Conservation (phyloP, 2,113 vertebrate species). For the Callocephalon fimbriatum region DNA sequence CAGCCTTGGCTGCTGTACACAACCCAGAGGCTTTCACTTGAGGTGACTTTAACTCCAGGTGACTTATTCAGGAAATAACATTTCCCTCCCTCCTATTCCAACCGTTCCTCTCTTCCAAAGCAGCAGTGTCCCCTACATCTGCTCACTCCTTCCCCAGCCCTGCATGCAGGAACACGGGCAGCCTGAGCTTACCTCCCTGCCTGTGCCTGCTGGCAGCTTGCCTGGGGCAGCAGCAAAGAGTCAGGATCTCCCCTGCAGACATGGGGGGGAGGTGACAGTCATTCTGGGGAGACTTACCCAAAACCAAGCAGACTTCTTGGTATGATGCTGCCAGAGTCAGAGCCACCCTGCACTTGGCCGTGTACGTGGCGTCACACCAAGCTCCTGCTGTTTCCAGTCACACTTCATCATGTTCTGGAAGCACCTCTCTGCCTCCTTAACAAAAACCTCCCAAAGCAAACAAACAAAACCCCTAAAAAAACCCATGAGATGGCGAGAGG, state of each 20-base stretch:
- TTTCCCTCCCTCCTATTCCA: neutral
- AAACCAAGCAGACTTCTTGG: neutral
- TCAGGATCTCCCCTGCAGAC: neutral
- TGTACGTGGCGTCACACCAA: accelerated
- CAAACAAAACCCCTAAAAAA: neutral
- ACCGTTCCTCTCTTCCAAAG: neutral
- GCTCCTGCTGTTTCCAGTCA: neutral
- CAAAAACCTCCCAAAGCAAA: neutral
- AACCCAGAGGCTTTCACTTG: neutral
- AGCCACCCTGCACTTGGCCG: accelerated
- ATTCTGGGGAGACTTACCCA: neutral
- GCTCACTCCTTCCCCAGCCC: neutral
- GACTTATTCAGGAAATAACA: neutral
- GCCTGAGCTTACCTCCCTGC: neutral
- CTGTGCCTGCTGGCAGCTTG: accelerated
- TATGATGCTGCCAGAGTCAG: neutral
- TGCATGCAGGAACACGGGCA: accelerated
- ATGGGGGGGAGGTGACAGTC: accelerated
- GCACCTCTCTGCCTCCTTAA: neutral
- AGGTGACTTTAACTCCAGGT: neutral
- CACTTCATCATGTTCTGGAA: accelerated
- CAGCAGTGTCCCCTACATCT: accelerated
- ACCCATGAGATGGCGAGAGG: neutral
- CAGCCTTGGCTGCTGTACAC: neutral
- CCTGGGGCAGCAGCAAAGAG: neutral